These are phyloP conservation scores for Ivindomyrus marchei DNA, from an alignment of 2,113 vertebrate genomes.

Conservation along the genomic window DNA sequence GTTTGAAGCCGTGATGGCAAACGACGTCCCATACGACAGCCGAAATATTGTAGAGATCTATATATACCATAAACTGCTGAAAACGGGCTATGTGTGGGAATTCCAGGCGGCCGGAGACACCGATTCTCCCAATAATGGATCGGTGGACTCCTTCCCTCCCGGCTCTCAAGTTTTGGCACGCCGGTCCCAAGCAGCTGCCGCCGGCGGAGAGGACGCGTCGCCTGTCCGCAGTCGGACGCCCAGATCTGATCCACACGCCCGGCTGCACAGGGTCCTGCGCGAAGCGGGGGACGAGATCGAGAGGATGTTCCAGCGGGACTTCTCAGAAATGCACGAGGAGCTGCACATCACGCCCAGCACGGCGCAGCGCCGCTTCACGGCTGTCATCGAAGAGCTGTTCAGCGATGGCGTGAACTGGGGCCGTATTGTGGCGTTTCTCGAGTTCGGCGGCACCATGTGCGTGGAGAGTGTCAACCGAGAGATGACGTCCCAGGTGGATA, in stretches of 20 bases:
- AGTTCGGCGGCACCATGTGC: conserved; percentile 81
- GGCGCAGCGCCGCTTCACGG: conserved; percentile 64
- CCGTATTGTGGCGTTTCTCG: conserved; percentile 83
- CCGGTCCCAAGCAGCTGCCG: conserved; percentile 17
- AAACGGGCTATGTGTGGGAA: conserved; percentile 45
- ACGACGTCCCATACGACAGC: conserved; percentile 41
- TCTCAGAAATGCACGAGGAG: conserved; percentile 73
- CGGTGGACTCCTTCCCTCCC: conserved; percentile 23
- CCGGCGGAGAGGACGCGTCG: not conserved
- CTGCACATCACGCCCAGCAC: conserved; percentile 64
- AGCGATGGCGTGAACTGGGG: conserved; percentile 88
- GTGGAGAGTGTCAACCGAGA: conserved; percentile 73
- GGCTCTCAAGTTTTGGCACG: conserved; percentile 32
- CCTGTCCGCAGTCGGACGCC: conserved; percentile 12
- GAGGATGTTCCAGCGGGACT: conserved; percentile 68
- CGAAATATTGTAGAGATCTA: conserved; percentile 50
- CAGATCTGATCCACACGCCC: conserved; percentile 26
- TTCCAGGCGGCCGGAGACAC: conserved; percentile 23
- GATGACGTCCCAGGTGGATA: conserved; percentile 72
- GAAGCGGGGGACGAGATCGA: conserved; percentile 73
- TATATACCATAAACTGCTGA: conserved; percentile 48
- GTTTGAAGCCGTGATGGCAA: conserved; percentile 34
- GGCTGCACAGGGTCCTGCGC: conserved; percentile 67
- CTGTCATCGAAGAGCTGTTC: conserved; percentile 80
- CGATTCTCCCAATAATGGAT: conserved; percentile 29